Conservation (phyloP, 2,113 vertebrate species). For the Neotragus pygmaeus region DNA sequence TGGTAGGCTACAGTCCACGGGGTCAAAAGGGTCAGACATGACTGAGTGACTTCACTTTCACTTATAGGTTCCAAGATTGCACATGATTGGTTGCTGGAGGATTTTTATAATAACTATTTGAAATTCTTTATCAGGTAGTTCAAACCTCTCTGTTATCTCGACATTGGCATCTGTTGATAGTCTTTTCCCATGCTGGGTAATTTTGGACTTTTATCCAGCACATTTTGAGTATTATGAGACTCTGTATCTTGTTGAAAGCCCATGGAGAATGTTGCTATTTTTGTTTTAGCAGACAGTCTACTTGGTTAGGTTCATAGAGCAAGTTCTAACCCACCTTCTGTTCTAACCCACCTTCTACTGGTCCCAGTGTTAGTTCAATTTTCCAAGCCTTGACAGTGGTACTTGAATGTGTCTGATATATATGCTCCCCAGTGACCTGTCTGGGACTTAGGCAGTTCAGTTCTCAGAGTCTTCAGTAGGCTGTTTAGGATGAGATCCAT, state of each 20-base stretch:
- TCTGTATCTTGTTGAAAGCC: conserved; percentile 5
- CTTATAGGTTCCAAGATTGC: not conserved
- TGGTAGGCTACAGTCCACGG: not conserved
- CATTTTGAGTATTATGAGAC: conserved; percentile 24
- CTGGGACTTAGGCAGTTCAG: not conserved
- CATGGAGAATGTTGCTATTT: not conserved
- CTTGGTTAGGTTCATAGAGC: not conserved
- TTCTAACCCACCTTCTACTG: not conserved
- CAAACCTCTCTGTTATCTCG: not conserved
- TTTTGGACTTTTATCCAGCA: not conserved
- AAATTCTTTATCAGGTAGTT: not conserved
- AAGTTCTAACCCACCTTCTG: not conserved
- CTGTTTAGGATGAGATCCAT: not conserved
- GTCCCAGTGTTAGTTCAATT: not conserved
- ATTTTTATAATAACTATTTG: not conserved
- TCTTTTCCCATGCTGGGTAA: conserved; percentile 8
- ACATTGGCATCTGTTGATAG: not conserved
- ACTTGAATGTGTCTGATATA: not conserved
- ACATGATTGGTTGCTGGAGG: not conserved
- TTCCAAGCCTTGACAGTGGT: not conserved
- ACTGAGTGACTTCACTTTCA: not conserved
- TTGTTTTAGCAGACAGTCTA: not conserved
- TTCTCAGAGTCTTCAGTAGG: not conserved
- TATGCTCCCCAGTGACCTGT: not conserved
- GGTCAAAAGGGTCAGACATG: not conserved